A percentile compares a stretch with the other conserved stretches of the same genome.
phyloP scores from a whole-genome alignment of 2,797 vertebrate species.

The Danio kyathit region DNA sequence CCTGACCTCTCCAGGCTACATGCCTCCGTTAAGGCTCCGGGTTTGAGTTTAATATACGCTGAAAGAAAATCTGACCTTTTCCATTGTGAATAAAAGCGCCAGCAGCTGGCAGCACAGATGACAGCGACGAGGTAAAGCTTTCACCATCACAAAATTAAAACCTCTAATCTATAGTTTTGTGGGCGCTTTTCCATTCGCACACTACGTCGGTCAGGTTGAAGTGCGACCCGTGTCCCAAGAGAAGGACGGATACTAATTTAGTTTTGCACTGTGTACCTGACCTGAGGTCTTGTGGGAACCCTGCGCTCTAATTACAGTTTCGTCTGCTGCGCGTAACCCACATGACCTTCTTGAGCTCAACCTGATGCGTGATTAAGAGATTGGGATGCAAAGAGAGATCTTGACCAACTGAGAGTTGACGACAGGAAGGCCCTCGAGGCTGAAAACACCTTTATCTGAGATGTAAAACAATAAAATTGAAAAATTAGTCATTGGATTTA shows the following conservation, averaged over 20 bases:
- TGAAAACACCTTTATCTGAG: not conserved
- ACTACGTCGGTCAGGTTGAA: not conserved
- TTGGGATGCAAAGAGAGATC: slow-evolving; percentile 37
- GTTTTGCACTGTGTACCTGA: slow-evolving; percentile 42
- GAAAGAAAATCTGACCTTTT: slow-evolving; percentile 46
- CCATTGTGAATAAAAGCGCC: slow-evolving; percentile 34
- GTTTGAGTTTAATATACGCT: slow-evolving; percentile 34
- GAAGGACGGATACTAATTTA: slow-evolving; percentile 21
- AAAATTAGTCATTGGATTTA: not conserved
- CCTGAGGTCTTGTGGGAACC: slow-evolving; percentile 41
- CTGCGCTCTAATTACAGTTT: slow-evolving; percentile 45
- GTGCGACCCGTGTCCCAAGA: slow-evolving; percentile 17
- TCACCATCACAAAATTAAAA: slow-evolving; percentile 21
- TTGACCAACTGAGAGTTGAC: not conserved
- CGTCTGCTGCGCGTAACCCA: slow-evolving; percentile 19
- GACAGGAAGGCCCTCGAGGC: not conserved
- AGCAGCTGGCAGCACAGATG: slow-evolving; percentile 12
- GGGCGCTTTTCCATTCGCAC: slow-evolving; percentile 16
- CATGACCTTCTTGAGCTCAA: not conserved
- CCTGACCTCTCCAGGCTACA: not conserved
- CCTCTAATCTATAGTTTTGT: slow-evolving; percentile 36
- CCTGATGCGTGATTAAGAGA: slow-evolving; percentile 23
- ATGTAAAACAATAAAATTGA: not conserved
- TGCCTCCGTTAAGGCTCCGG: not conserved
- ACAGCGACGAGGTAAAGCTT: slow-evolving; percentile 17